These are phyloP conservation scores for Noctua pronuba DNA, from an alignment of 2,888 invertebrate species.

Conservation along the genomic window DNA sequence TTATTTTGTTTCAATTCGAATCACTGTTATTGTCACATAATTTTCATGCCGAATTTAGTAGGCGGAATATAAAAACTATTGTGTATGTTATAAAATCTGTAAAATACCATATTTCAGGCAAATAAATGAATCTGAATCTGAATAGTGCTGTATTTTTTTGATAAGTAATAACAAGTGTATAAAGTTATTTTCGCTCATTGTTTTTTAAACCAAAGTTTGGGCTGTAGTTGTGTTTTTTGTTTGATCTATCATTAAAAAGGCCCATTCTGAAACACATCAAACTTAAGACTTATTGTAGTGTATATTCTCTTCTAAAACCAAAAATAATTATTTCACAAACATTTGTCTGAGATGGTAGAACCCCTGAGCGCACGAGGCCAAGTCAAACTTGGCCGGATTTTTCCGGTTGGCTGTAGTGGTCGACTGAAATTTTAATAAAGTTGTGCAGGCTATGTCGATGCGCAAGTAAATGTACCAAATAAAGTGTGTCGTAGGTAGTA, in stretches of 20 bases:
- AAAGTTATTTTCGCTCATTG: background rate
- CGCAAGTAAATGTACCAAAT: slow-evolving; percentile 15
- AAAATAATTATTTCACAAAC: background rate
- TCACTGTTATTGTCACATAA: no score
- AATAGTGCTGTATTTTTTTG: background rate
- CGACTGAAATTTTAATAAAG: slow-evolving; percentile 49
- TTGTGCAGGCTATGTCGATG: background rate
- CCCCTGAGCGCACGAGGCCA: no score
- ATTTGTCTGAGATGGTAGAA: background rate
- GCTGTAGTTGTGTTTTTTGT: background rate
- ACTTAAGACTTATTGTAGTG: background rate
- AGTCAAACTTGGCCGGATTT: background rate
- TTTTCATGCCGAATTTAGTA: no score
- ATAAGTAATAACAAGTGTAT: no score
- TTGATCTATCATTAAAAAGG: background rate
- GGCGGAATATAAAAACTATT: no score
- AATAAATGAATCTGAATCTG: no score
- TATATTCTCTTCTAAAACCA: background rate
- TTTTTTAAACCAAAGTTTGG: background rate
- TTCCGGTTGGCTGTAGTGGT: slow-evolving; percentile 9
- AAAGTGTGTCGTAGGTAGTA: slow-evolving; percentile 5
- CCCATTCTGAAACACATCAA: background rate
- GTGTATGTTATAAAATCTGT: no score
- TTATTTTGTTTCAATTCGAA: no score
- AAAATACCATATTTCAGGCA: no score